Evolutionary conservation across 2,888 invertebrate genomes (phyloP).

Genomic region (Sceliomorpha sp.): DNA sequence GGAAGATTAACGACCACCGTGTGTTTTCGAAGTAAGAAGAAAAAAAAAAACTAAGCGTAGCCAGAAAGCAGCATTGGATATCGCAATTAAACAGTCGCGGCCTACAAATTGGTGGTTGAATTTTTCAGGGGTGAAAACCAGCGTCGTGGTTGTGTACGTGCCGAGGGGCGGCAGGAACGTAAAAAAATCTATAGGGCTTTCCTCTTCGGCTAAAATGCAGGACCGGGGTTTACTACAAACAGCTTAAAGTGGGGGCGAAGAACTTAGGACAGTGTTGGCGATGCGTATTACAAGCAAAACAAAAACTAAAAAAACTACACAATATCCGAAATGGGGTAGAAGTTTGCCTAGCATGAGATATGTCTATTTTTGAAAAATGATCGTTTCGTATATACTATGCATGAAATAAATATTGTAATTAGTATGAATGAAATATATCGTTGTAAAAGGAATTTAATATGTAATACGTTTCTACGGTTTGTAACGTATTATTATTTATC

Average conservation of each 20-base stretch:
- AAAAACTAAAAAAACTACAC: slow-evolving; percentile 61
- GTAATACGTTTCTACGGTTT: too few species aligned
- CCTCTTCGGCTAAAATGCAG: slow-evolving; percentile 58
- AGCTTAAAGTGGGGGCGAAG: slow-evolving; percentile 60
- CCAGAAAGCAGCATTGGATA: slow-evolving; percentile 65
- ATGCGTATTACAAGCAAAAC: slow-evolving; percentile 70
- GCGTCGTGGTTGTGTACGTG: slow-evolving; percentile 56
- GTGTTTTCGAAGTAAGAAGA: slow-evolving; percentile 34
- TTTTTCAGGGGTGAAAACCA: slow-evolving; percentile 67
- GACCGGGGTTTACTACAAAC: slow-evolving; percentile 50
- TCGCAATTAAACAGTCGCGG: slow-evolving; percentile 76
- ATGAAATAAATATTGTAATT: too few species aligned
- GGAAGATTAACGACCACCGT: slow-evolving; percentile 53
- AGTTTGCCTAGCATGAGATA: too few species aligned
- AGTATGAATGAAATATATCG: too few species aligned
- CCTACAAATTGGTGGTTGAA: slow-evolving; percentile 75
- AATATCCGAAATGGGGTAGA: too few species aligned
- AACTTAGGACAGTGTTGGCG: slow-evolving; percentile 63
- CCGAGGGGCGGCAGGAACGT: slow-evolving; percentile 66
- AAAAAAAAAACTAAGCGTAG: slow-evolving; percentile 25
- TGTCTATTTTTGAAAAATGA: background rate
- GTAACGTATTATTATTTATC: too few species aligned
- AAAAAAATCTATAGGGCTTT: slow-evolving; percentile 78
- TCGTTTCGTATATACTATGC: background rate
- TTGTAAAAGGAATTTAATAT: too few species aligned